These are phyloP conservation scores for Pogonomyrmex barbatus DNA, from an alignment of 1,140 invertebrate genomes.

Conservation along the genomic window DNA sequence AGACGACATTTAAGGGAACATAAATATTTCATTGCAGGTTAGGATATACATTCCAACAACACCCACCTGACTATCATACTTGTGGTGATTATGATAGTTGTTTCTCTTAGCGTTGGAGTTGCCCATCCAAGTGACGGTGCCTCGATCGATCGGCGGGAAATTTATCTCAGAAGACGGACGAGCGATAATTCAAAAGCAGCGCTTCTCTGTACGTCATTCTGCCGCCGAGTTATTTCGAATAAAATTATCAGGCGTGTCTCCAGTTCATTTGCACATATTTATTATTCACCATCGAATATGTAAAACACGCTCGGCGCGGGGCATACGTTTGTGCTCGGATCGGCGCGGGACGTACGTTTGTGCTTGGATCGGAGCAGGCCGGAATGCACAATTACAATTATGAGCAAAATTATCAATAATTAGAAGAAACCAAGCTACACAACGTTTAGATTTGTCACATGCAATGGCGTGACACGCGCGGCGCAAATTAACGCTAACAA, in stretches of 20 bases:
- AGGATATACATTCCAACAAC: neutral
- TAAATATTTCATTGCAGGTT: constrained; percentile 48
- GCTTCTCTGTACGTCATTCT: constrained; percentile 24
- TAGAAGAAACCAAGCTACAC: neutral
- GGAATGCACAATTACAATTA: neutral
- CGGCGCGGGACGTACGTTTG: neutral
- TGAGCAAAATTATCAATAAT: constrained; percentile 4
- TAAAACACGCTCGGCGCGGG: neutral
- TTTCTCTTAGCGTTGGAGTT: constrained; percentile 79
- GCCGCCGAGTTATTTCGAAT: neutral
- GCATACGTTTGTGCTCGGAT: neutral
- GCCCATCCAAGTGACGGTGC: constrained; percentile 77
- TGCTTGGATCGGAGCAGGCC: neutral
- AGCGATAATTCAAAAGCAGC: constrained; percentile 4
- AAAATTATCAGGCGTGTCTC: neutral
- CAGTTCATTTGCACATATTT: neutral
- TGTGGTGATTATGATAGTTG: constrained; percentile 73
- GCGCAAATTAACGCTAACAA: neutral
- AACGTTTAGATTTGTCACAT: neutral
- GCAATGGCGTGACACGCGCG: too few relatives aligned
- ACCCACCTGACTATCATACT: constrained; percentile 81
- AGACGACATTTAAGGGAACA: neutral
- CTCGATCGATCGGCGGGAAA: constrained; percentile 11
- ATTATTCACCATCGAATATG: neutral
- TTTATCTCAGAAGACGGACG: constrained; percentile 8